These are phyloP conservation scores for Cairina moschata DNA, from an alignment of 2,113 vertebrate species.

Conservation along the genomic window DNA sequence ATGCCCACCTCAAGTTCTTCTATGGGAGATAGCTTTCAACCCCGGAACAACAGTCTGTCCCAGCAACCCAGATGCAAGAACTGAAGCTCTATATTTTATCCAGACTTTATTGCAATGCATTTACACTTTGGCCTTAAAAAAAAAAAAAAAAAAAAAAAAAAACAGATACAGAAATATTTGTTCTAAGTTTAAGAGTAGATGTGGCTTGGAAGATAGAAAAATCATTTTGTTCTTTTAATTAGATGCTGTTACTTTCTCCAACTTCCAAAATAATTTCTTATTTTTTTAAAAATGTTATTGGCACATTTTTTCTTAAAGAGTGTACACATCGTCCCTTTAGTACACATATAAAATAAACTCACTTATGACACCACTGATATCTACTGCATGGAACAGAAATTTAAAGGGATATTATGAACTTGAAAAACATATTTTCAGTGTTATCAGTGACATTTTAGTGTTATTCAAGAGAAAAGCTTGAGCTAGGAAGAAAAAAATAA, in stretches of 20 bases:
- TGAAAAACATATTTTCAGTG: neutral
- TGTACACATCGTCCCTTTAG: neutral
- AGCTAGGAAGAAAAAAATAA: neutral
- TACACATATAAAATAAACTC: neutral
- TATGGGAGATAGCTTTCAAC: neutral
- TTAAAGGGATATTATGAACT: neutral
- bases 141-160: neutral
- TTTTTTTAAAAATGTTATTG: neutral
- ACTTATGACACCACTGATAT: neutral
- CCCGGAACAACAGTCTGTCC: neutral
- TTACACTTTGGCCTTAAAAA: neutral
- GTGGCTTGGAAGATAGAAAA: neutral
- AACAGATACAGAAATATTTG: neutral
- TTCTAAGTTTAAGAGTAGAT: neutral
- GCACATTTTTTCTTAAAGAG: neutral
- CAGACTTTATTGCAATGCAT: neutral
- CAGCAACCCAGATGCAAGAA: neutral
- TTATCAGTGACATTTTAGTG: neutral
- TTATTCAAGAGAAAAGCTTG: neutral
- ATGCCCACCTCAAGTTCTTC: rapidly evolving
- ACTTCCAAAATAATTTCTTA: neutral
- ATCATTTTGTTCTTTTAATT: neutral
- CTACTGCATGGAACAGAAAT: neutral
- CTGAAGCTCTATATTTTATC: neutral
- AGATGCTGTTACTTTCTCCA: neutral